Evolutionary conservation across 2,113 vertebrate genomes (phyloP), one percentile per base, ranked within the genome.

Genomic region (Dermatemys mawii): DNA sequence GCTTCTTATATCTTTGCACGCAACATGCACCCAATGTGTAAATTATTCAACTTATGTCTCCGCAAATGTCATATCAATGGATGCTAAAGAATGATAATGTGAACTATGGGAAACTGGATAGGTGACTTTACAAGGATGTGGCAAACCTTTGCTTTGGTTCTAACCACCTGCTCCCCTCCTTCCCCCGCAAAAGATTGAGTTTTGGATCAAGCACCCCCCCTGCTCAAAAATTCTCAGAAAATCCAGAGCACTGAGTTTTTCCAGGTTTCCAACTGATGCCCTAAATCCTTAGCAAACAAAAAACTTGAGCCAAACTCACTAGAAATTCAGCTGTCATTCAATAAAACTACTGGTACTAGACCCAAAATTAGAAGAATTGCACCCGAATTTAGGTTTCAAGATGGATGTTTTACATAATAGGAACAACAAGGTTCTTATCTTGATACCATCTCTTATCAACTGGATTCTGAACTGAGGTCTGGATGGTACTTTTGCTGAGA

Each of bases 71-170:
- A n/a, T n/a, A n/a, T n/a, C n/a, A n/a, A n/a, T n/a, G n/a, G n/a
- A n/a, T n/a, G n/a, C 38, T 5, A 70, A 17, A 70, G n/a, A 19
- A 38, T n/a, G 27, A 60, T 29, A 63, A 17, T 91, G 92, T 95
- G 91, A 94, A 95, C 93, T 93, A 9, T 91, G 84, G 92, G 90
- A 95, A 87, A 70, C 19, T 38, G n/a, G n/a, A 70, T 90, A 96
- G 95, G 81, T 95, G 94, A 80, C 57, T n/a, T 89, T 90, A 94
- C 95, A 94, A 91, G 96, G 92, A 79, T 38, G 63, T 2, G 85
- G 73, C 84, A 81, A 49, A 93, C n/a, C 22, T 38, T 38, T 38
- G 90, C 79, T 92, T 88, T 81, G 94, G 88, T 75, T 94, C 90
- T 95, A 91, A 84, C 79, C 91, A 6, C 60, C 44, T n/a, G 17